Percentiles rank a stretch among this genome's conserved stretches.
Evolutionary conservation across 2,113 vertebrate species (phyloP).

Genomic region (Eulemur rufifrons): DNA sequence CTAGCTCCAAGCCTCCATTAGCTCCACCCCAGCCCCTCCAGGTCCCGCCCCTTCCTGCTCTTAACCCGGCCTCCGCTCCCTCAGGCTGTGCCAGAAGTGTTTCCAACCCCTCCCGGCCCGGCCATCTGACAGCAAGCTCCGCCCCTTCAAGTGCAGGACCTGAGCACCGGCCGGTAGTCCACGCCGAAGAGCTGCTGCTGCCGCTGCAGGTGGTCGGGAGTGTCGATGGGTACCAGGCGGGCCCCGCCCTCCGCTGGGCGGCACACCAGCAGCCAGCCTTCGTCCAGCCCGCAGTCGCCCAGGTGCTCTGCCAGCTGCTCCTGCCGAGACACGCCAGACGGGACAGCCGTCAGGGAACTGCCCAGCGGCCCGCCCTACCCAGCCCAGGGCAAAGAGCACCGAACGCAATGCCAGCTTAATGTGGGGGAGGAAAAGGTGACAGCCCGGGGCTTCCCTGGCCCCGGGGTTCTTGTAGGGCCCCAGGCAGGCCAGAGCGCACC

Average conservation of each 20-base stretch:
- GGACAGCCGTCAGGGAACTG: constrained; percentile 20
- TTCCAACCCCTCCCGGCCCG: not conserved
- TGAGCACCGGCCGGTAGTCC: constrained; percentile 93
- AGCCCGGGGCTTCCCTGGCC: not conserved
- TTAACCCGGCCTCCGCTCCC: not conserved
- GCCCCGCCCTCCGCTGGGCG: constrained; percentile 95
- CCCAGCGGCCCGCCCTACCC: constrained; percentile 13
- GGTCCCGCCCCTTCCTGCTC: not conserved
- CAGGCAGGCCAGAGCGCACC: constrained; percentile 79
- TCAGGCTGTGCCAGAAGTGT: not conserved
- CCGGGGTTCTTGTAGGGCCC: not conserved
- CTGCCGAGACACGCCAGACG: constrained; percentile 76
- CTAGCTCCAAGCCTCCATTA: not conserved
- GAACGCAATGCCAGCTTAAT: not conserved
- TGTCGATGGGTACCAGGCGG: constrained; percentile 94
- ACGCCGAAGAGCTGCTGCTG: constrained; percentile 96
- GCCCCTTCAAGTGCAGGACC: constrained; percentile 77
- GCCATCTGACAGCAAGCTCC: not conserved
- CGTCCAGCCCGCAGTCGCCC: constrained; percentile 89
- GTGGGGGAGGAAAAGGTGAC: not conserved
- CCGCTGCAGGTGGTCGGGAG: constrained; percentile 89
- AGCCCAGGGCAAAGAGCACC: constrained; percentile 51
- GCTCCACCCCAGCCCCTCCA: not conserved
- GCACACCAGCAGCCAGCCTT: constrained; percentile 96
- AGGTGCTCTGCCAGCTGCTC: constrained; percentile 95